These are phyloP conservation scores for Sinocyclocheilus grahami DNA, from an alignment of 2,113 vertebrate genomes.

Conservation along the genomic window DNA sequence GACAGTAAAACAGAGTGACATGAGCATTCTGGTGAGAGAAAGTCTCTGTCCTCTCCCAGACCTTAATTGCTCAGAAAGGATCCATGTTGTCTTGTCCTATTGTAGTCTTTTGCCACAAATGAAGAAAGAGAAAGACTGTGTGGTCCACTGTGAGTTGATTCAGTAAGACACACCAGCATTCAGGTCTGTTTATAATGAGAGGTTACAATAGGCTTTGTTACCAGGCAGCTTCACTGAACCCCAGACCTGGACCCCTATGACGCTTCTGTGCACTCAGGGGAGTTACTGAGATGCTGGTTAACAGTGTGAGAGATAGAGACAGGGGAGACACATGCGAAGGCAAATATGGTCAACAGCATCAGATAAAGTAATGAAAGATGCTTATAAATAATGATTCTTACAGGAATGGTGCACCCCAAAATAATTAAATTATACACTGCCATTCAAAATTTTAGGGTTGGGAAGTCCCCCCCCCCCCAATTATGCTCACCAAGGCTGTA, in stretches of 20 bases:
- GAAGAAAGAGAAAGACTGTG: slow-evolving; percentile 39
- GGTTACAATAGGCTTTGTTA: slow-evolving; percentile 33
- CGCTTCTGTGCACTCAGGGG: slow-evolving; percentile 29
- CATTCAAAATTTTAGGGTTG: background rate
- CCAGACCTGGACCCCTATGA: slow-evolving; percentile 23
- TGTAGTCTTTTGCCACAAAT: slow-evolving; percentile 3
- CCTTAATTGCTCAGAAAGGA: slow-evolving; percentile 30
- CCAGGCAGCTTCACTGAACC: slow-evolving; percentile 31
- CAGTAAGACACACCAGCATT: slow-evolving; percentile 37
- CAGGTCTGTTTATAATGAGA: slow-evolving; percentile 38
- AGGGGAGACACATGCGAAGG: background rate
- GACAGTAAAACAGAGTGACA: slow-evolving; percentile 32
- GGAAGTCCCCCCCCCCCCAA: no score
- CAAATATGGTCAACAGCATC: slow-evolving; percentile 13
- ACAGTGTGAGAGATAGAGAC: background rate
- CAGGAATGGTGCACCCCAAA: background rate
- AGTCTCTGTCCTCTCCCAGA: slow-evolving; percentile 9
- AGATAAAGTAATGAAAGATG: background rate
- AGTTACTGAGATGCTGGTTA: slow-evolving; percentile 20
- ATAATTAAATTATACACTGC: background rate
- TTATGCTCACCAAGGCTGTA: background rate
- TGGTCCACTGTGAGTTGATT: slow-evolving; percentile 39
- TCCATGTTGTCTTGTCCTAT: slow-evolving; percentile 33
- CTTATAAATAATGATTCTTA: background rate
- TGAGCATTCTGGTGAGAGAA: slow-evolving; percentile 5